A percentile compares a stretch with the other conserved stretches of the same genome.
Evolutionary conservation across 1,140 invertebrate species (phyloP).

Genomic region (Lepidurus couesii): DNA sequence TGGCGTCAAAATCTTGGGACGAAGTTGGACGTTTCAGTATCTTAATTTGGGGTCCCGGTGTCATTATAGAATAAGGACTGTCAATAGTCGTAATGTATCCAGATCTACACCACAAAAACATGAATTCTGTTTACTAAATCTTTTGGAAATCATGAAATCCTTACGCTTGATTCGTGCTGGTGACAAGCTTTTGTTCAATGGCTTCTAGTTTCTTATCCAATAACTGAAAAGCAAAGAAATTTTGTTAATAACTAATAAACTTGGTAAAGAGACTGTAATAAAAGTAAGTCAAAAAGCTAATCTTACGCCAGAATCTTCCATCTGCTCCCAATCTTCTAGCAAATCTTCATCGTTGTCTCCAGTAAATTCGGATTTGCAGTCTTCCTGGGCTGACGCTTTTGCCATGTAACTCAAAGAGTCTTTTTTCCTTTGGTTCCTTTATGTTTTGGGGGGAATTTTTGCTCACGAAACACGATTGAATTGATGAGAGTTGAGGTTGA

Average conservation of each 20-base stretch:
- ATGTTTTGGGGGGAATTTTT: no score
- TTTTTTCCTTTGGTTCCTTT: no score
- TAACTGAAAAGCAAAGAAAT: background rate
- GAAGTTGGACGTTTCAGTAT: constrained; percentile 1
- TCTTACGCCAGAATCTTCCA: constrained; percentile 11
- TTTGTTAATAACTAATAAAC: background rate
- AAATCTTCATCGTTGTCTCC: background rate
- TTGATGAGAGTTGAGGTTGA: no score
- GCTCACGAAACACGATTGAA: no score
- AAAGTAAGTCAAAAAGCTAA: background rate
- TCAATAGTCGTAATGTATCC: background rate
- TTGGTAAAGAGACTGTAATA: background rate
- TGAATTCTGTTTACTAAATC: no score
- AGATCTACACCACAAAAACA: background rate
- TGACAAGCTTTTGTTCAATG: background rate
- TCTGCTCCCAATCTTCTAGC: background rate
- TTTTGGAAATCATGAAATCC: background rate
- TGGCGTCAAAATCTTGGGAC: background rate
- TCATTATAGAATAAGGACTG: background rate
- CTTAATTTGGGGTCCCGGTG: background rate
- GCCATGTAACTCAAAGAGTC: background rate
- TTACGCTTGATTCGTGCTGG: background rate
- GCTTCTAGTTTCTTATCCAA: background rate
- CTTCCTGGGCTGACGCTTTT: background rate
- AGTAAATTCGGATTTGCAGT: background rate